phyloP scores from a whole-genome alignment of 2,888 invertebrate genomes.

The Junonia oenone region DNA sequence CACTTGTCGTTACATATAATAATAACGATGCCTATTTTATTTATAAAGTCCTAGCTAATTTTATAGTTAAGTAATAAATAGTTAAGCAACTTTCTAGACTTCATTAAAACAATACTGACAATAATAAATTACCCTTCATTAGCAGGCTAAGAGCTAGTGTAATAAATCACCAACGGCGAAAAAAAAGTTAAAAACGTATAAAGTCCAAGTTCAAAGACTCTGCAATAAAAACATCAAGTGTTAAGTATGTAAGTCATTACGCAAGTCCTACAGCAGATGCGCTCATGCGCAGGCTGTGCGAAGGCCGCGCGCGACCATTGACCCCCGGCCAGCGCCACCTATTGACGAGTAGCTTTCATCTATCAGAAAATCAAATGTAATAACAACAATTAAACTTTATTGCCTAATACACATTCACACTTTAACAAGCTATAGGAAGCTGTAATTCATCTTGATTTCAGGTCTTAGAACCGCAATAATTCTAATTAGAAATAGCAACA shows the following conservation, averaged over 20 bases:
- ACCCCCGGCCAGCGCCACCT: conserved; percentile 34
- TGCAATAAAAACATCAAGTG: conserved; percentile 14
- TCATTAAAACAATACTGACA: neutral
- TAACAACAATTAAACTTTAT: too few relatives aligned
- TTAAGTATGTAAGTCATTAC: conserved; percentile 24
- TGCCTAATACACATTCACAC: neutral
- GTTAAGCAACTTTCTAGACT: neutral
- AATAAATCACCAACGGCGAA: neutral
- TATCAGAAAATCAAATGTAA: too few relatives aligned
- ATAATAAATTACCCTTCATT: neutral
- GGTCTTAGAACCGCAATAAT: neutral
- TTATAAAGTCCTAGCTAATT: too few relatives aligned
- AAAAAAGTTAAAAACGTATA: neutral
- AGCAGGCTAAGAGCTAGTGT: too few relatives aligned
- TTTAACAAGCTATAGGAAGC: neutral
- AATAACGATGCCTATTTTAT: too few relatives aligned
- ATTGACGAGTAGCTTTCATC: conserved; percentile 5
- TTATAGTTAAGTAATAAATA: too few relatives aligned
- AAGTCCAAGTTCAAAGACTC: conserved; percentile 2
- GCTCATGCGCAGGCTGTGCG: conserved; percentile 23
- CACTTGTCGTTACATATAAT: too few relatives aligned
- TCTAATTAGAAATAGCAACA: conserved; percentile 1
- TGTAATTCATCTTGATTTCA: neutral
- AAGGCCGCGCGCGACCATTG: conserved; percentile 37
- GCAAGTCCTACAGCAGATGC: conserved; percentile 32